These are phyloP conservation scores for Cardiocondyla obscurior DNA, from an alignment of 1,140 invertebrate species.

Conservation along the genomic window DNA sequence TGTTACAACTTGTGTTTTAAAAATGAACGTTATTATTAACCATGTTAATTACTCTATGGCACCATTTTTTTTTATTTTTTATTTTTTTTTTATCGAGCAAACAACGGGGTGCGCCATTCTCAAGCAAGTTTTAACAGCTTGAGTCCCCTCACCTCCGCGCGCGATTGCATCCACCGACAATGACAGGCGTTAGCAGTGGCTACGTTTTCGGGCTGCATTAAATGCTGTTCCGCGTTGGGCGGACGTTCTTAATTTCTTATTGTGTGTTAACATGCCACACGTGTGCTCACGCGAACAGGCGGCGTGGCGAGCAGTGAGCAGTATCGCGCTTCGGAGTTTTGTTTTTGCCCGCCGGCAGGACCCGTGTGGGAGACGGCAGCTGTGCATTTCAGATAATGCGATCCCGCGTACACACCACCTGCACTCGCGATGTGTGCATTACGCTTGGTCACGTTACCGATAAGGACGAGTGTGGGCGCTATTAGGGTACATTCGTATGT, in stretches of 20 bases:
- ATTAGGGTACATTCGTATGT: conserved; percentile 19
- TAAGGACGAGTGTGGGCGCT: conserved; percentile 44
- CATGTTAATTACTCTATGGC: too few relatives aligned
- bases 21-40: too few relatives aligned
- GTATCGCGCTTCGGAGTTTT: conserved; percentile 77
- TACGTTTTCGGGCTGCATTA: conserved; percentile 40
- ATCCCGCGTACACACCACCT: conserved; percentile 62
- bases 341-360: conserved; percentile 67
- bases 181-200: conserved; percentile 16
- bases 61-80: too few relatives aligned
- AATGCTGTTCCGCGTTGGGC: conserved; percentile 21
- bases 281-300: conserved; percentile 76
- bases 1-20: too few relatives aligned
- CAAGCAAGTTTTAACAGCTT: conserved; percentile 59
- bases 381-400: conserved; percentile 78
- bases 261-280: conserved; percentile 81
- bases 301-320: conserved; percentile 29
- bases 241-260: conserved; percentile 80
- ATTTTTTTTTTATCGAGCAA: conserved; percentile 67
- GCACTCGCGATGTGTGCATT: conserved; percentile 67
- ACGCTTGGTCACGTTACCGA: conserved; percentile 73
- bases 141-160: not conserved
- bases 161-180: conserved; percentile 43
- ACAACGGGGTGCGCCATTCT: conserved; percentile 31
- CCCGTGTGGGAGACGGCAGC: conserved; percentile 80